Evolutionary conservation across 2,888 invertebrate genomes (phyloP).

Genomic region (Catocala sponsa): DNA sequence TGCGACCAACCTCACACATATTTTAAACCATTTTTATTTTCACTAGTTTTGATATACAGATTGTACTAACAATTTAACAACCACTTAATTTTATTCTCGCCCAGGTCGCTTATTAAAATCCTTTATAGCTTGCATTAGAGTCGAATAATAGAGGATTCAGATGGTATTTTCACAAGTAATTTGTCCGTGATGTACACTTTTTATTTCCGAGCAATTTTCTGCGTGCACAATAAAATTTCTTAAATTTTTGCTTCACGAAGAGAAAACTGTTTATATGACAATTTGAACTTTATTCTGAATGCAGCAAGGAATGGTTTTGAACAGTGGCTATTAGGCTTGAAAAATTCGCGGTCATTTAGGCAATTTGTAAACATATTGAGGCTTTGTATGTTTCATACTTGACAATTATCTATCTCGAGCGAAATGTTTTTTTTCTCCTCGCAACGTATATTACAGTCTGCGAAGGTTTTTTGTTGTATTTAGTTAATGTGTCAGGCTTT

Average conservation of each 20-base stretch:
- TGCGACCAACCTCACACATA: too few species aligned
- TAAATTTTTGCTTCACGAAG: constrained; percentile 35
- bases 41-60: constrained; percentile 11
- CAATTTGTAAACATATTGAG: constrained; percentile 47
- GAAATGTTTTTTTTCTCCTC: neutral
- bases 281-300: constrained; percentile 39
- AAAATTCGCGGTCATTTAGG: constrained; percentile 34
- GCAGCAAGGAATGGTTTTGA: constrained; percentile 28
- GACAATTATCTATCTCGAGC: constrained; percentile 37
- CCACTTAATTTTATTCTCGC: constrained; percentile 23
- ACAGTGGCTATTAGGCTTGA: constrained; percentile 18
- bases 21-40: constrained; percentile 11
- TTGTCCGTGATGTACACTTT: constrained; percentile 39
- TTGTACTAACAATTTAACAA: constrained; percentile 25
- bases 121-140: constrained; percentile 33
- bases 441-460: constrained; percentile 15
- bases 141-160: constrained; percentile 27
- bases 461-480: constrained; percentile 19
- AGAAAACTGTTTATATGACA: constrained; percentile 15
- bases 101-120: constrained; percentile 38
- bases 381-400: constrained; percentile 34
- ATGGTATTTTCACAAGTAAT: constrained; percentile 34
- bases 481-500: constrained; percentile 14
- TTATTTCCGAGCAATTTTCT: constrained; percentile 44
- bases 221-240: constrained; percentile 42